phyloP scores from a whole-genome alignment of 2,113 vertebrate species.

The Synchiropus splendidus region DNA sequence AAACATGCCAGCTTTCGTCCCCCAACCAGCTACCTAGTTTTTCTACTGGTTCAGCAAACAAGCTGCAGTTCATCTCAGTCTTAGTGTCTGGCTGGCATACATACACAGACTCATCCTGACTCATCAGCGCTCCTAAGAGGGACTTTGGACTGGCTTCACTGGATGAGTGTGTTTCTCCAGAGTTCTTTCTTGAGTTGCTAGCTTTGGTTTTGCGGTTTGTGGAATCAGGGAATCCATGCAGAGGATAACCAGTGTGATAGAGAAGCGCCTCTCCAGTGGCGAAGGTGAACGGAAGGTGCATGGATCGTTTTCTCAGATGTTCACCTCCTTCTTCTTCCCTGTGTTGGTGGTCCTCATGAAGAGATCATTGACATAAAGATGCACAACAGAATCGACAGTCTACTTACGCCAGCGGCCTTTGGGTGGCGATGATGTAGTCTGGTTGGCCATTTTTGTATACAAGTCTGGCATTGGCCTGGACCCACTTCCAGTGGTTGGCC shows the following conservation, averaged over 20 bases:
- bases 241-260: conserved; percentile 61
- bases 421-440: conserved; percentile 66
- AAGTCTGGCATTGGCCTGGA: conserved; percentile 67
- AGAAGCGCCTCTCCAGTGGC: conserved; percentile 74
- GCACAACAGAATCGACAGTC: accelerated
- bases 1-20: neutral
- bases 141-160: conserved; percentile 48
- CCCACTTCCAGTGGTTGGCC: conserved; percentile 66
- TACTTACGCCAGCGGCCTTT: conserved; percentile 65
- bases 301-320: conserved; percentile 68
- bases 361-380: accelerated
- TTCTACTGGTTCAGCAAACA: conserved; percentile 15
- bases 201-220: conserved; percentile 44
- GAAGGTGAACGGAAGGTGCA: conserved; percentile 77
- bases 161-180: conserved; percentile 27
- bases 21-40: conserved; percentile 10
- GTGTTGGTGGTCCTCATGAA: neutral
- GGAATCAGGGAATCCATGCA: conserved; percentile 41
- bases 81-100: conserved; percentile 42
- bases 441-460: conserved; percentile 65
- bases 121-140: conserved; percentile 57
- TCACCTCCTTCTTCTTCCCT: conserved; percentile 79
- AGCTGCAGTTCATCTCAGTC: conserved; percentile 22
- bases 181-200: conserved; percentile 53
- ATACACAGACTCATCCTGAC: conserved; percentile 56